These are phyloP conservation scores for Rhorus exstirpatorius DNA, from an alignment of 2,888 invertebrate species.

Conservation along the genomic window DNA sequence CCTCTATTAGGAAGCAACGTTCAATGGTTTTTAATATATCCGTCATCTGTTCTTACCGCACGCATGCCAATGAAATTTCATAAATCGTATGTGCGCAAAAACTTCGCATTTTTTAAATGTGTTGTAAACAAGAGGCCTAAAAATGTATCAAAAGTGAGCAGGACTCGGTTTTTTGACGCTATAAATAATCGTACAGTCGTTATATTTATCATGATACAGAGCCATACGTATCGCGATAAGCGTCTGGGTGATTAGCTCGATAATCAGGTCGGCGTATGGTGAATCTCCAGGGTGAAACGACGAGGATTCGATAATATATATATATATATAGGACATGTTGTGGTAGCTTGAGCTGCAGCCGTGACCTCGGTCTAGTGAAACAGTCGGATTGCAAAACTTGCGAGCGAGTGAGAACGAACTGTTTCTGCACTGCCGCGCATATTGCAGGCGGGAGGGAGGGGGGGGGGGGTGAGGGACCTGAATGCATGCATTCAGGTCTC, in stretches of 20 bases:
- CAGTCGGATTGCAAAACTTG: constrained; percentile 47
- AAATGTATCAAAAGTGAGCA: background rate
- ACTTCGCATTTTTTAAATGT: too few species aligned
- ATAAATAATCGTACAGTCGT: constrained; percentile 30
- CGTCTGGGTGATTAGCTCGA: constrained; percentile 11
- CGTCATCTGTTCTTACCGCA: too few species aligned
- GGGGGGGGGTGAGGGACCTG: constrained; percentile 5
- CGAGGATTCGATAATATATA: constrained; percentile 6
- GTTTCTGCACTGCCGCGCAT: constrained; percentile 24
- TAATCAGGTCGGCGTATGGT: background rate
- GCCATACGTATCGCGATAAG: constrained; percentile 15
- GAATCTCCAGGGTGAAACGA: background rate
- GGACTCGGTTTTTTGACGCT: background rate
- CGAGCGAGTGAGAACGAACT: constrained; percentile 38
- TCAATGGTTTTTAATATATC: too few species aligned
- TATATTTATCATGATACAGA: constrained; percentile 37
- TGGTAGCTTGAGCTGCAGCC: constrained; percentile 40
- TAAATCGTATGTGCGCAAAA: too few species aligned
- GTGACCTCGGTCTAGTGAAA: constrained; percentile 61
- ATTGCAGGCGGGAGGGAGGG: background rate
- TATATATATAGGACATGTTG: constrained; percentile 18
- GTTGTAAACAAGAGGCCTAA: background rate
- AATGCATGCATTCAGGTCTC: constrained; percentile 50
- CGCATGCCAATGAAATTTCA: too few species aligned
- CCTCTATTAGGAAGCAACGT: too few species aligned